phyloP scores from a whole-genome alignment of 2,113 vertebrate genomes.

The Cettia cetti region DNA sequence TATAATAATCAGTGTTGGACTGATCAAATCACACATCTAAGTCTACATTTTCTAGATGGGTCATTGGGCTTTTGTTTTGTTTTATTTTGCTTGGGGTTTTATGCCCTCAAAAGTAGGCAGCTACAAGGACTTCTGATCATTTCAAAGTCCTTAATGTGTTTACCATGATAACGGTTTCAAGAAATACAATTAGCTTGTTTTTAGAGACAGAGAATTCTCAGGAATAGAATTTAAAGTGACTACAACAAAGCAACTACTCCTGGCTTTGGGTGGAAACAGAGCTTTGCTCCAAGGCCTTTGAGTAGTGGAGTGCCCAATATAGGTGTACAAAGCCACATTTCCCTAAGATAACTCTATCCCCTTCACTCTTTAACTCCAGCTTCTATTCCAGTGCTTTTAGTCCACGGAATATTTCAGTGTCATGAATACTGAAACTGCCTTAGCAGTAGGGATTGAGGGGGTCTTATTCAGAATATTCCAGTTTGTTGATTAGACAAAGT shows the following conservation, averaged over 20 bases:
- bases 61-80: rapidly evolving
- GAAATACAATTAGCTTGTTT: not conserved
- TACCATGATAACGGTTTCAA: not conserved
- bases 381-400: not conserved
- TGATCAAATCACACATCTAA: not conserved
- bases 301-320: not conserved
- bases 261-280: not conserved
- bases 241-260: not conserved
- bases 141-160: not conserved
- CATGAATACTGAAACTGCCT: not conserved
- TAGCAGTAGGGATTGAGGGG: not conserved
- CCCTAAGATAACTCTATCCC: not conserved
- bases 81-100: not conserved
- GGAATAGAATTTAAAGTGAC: not conserved
- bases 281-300: not conserved
- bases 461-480: not conserved
- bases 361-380: not conserved
- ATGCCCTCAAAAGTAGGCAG: not conserved
- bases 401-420: not conserved
- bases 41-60: not conserved
- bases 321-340: not conserved
- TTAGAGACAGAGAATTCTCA: not conserved
- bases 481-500: not conserved
- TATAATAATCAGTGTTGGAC: not conserved
- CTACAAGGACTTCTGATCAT: not conserved